Conservation (phyloP, 2,113 vertebrate species). For the Tenrec ecaudatus region DNA sequence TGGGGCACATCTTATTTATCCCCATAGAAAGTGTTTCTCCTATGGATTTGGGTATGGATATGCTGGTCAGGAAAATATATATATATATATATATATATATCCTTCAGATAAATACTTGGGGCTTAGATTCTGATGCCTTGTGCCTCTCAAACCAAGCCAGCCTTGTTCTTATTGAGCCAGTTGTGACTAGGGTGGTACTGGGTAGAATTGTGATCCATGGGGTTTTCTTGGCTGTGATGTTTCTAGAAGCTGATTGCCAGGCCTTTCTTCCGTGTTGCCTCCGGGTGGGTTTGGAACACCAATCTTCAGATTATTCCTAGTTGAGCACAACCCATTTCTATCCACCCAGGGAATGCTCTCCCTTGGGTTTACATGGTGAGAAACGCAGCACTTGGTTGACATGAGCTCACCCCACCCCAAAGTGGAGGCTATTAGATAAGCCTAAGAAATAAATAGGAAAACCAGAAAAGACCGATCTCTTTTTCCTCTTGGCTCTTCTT, state of each 20-base stretch:
- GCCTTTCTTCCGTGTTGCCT: neutral
- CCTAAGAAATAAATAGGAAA: conserved; percentile 56
- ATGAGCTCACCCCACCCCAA: neutral
- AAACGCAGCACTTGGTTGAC: neutral
- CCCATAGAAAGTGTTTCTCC: neutral
- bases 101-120: neutral
- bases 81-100: no score
- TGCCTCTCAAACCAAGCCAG: neutral
- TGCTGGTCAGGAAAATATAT: neutral
- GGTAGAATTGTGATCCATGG: neutral
- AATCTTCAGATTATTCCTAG: neutral
- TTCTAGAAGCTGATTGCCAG: neutral
- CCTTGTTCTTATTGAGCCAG: neutral
- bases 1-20: neutral
- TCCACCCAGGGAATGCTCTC: neutral
- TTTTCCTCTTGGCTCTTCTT: conserved; percentile 76
- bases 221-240: neutral
- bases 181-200: neutral
- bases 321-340: neutral
- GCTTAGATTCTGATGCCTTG: neutral
- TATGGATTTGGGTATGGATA: neutral
- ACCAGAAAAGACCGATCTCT: conserved; percentile 74
- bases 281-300: neutral
- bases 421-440: neutral
- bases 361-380: neutral